Conservation (phyloP, 2,113 vertebrate genomes). For the Alectura lathami region DNA sequence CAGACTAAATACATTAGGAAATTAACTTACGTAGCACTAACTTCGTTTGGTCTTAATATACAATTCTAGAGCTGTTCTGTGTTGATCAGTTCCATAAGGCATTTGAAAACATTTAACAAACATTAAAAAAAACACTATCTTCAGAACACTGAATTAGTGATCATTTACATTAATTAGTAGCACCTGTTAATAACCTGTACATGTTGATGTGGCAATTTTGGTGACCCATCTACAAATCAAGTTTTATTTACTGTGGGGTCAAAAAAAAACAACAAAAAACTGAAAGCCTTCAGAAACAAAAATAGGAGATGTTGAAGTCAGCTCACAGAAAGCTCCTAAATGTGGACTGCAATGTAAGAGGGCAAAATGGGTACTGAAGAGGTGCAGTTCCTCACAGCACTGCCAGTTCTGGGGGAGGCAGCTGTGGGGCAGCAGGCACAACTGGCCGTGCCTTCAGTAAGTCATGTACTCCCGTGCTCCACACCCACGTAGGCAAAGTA, state of each 20-base stretch:
- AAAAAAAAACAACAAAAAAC: neutral
- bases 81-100: neutral
- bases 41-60: neutral
- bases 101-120: neutral
- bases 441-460: neutral
- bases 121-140: neutral
- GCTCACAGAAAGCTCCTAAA: neutral
- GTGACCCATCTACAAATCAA: neutral
- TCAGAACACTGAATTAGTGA: neutral
- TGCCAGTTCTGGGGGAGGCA: neutral
- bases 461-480: neutral
- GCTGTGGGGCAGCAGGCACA: neutral
- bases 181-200: neutral
- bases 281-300: neutral
- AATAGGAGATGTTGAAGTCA: rapidly evolving
- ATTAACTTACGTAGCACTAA: neutral
- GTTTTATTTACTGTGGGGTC: neutral
- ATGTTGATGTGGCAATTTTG: neutral
- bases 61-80: neutral
- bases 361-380: neutral
- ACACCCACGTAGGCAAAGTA: neutral
- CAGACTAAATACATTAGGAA: conserved; percentile 10
- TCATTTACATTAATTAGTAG: neutral
- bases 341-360: rapidly evolving
- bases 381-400: neutral